These are phyloP conservation scores for Parasteatoda tepidariorum DNA, from an alignment of 1,140 invertebrate species.

Conservation along the genomic window DNA sequence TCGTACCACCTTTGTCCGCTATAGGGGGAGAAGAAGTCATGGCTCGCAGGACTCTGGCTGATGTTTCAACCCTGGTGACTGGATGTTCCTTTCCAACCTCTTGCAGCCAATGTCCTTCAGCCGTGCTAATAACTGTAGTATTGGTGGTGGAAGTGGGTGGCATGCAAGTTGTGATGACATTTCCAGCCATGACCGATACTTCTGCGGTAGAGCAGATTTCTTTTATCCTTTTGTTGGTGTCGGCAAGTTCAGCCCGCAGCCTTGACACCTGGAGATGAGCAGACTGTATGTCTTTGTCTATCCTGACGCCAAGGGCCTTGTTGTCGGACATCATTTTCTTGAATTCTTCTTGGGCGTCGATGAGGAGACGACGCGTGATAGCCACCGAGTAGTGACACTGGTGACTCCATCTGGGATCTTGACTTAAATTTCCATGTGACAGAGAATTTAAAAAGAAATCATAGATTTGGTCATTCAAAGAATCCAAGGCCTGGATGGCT, in stretches of 20 bases:
- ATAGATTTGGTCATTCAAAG: slow-evolving; percentile 71
- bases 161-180: slow-evolving; percentile 58
- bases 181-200: slow-evolving; percentile 37
- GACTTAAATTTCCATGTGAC: slow-evolving; percentile 60
- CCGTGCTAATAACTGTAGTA: slow-evolving; percentile 14
- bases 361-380: slow-evolving; percentile 69
- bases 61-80: background rate
- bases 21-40: slow-evolving; percentile 5
- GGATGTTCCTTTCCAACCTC: background rate
- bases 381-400: slow-evolving; percentile 67
- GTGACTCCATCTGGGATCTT: slow-evolving; percentile 67
- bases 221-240: slow-evolving; percentile 70
- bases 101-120: slow-evolving; percentile 42
- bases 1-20: slow-evolving; percentile 35
- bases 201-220: slow-evolving; percentile 60
- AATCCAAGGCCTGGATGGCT: slow-evolving; percentile 71
- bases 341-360: slow-evolving; percentile 74
- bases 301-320: slow-evolving; percentile 74
- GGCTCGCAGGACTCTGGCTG: background rate
- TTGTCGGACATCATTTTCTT: slow-evolving; percentile 80
- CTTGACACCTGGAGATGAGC: slow-evolving; percentile 74
- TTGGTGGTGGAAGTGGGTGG: slow-evolving; percentile 42
- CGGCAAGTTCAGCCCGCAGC: slow-evolving; percentile 72
- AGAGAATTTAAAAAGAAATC: slow-evolving; percentile 68
- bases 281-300: slow-evolving; percentile 75